Evolutionary conservation across 2,113 vertebrate species (phyloP), one percentile per base, ranked within the genome.

Genomic region (Brachyhypopomus occidentalis): DNA sequence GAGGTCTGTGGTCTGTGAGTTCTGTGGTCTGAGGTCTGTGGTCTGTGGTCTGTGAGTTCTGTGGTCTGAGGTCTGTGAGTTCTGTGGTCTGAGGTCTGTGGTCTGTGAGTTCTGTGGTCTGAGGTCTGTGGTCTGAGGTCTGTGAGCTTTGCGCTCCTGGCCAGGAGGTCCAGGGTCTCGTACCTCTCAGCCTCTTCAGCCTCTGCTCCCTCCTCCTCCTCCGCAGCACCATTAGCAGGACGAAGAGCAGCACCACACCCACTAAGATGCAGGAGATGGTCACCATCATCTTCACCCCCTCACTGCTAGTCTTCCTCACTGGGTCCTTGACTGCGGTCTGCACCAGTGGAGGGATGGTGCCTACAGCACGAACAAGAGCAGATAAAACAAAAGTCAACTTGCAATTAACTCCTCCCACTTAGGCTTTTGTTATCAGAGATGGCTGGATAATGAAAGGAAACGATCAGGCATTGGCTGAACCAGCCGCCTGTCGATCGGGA

Each of bases 231-330:
- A 99, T 91, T 79, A 98, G 92, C 78, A 98, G 93, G 55, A 95
- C 95, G 56, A 96, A 96, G 62, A 99, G 95, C 52, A 98, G 92
- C 59, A 97, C 87, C 66, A 96, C 94, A 36, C 95, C 97, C 73
- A 98, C 94, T 92, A 99, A 71, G 90, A 99, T 95, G 25, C 97
- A 97, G 86, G 97, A 97, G 84, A 99, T 94, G 80, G 97, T 98
- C 91, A 98, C 96, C 92, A 99, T 95, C 96, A 99, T 97, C 94
- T 98, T 98, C 80, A 99, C 89, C 55, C 97, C 97, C 88, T 96
- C 95, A 0, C 96, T 96, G 83, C 93, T 94, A 0, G 92, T 92
- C 72, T 96, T 87, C 77, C 92, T 95, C 63, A 94, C 95, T 59
- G 95, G 95, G 0, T 93, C 96, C 67, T 97, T 95, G 25, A 96